These are phyloP conservation scores for Planiliza haematocheilus DNA, from an alignment of 2,113 vertebrate species.

Conservation along the genomic window DNA sequence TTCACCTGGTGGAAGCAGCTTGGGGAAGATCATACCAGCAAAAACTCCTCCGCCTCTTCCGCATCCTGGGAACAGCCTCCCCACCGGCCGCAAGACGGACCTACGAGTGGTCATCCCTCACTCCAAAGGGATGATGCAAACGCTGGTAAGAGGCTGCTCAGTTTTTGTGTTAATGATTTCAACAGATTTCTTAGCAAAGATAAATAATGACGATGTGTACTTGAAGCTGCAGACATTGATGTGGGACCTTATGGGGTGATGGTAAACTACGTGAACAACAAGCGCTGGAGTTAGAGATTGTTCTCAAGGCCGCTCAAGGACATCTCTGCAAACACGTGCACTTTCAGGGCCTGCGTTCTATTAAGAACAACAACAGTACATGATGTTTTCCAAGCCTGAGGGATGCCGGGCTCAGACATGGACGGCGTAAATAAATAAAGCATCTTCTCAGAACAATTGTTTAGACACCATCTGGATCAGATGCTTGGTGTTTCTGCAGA, in stretches of 20 bases:
- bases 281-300: constrained; percentile 1
- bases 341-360: constrained; percentile 20
- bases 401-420: constrained; percentile 6
- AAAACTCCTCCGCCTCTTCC: constrained; percentile 91
- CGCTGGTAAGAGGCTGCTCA: constrained; percentile 82
- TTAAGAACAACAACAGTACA: constrained; percentile 25
- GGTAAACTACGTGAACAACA: no score
- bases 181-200: not conserved
- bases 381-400: constrained; percentile 28
- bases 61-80: constrained; percentile 83
- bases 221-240: not conserved
- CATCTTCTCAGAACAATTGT: constrained; percentile 35
- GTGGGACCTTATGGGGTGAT: not conserved
- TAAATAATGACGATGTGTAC: not conserved
- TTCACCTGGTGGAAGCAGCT: constrained; percentile 83
- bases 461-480: constrained; percentile 50
- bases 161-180: not conserved
- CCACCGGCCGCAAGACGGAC: constrained; percentile 89
- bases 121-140: constrained; percentile 92
- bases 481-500: constrained; percentile 33
- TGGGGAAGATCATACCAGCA: constrained; percentile 89
- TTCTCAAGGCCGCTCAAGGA: constrained; percentile 1
- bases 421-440: constrained; percentile 31
- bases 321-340: not conserved
- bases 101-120: constrained; percentile 94